These are phyloP conservation scores for Coptodon rendalli DNA, from an alignment of 2,113 vertebrate species.

Conservation along the genomic window DNA sequence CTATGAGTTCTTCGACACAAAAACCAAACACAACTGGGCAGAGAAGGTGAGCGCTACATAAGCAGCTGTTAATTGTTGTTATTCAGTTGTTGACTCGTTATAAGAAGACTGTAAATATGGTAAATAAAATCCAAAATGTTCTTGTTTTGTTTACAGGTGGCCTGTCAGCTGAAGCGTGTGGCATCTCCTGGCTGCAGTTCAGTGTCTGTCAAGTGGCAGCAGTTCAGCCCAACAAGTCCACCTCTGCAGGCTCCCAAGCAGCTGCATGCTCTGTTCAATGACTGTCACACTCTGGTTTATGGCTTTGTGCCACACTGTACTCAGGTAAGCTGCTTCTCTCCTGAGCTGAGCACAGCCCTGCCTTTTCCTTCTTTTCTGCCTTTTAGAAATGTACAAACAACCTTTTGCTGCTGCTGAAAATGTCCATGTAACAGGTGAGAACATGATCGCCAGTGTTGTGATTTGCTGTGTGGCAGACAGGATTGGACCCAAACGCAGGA, in stretches of 20 bases:
- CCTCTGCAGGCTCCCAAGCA: conserved; percentile 77
- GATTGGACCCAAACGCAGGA: neutral
- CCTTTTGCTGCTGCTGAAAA: neutral
- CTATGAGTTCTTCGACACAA: conserved; percentile 83
- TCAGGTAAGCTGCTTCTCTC: conserved; percentile 60
- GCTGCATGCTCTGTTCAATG: conserved; percentile 76
- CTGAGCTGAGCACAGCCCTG: neutral
- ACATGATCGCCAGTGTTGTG: neutral
- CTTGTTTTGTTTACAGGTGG: conserved; percentile 59
- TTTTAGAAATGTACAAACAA: neutral
- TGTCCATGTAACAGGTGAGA: neutral
- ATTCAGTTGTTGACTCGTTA: neutral
- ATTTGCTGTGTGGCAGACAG: neutral
- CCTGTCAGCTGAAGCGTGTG: conserved; percentile 68
- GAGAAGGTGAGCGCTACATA: conserved; percentile 71
- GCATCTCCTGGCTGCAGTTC: conserved; percentile 76
- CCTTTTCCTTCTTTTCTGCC: neutral
- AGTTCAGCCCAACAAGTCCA: conserved; percentile 49
- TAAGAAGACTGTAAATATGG: neutral
- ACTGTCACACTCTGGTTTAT: conserved; percentile 79
- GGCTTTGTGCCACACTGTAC: conserved; percentile 82
- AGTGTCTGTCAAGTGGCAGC: conserved; percentile 85
- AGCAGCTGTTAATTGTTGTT: neutral
- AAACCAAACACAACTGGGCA: conserved; percentile 80
- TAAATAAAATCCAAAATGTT: neutral